These are phyloP conservation scores for Pseudochirops corinnae DNA, from an alignment of 2,797 vertebrate species.

Conservation along the genomic window DNA sequence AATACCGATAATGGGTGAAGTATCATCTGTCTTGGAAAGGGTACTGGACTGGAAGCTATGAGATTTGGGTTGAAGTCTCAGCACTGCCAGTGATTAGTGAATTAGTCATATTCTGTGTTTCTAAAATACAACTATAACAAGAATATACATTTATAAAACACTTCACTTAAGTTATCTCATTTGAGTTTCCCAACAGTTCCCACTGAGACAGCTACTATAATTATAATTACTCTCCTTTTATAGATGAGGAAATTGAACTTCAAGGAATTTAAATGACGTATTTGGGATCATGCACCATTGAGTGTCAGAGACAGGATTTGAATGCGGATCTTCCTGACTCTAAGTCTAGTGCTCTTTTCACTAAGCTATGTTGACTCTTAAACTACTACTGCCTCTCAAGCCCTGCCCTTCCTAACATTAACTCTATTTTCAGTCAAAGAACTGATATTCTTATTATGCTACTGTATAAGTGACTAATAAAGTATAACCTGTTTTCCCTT, in stretches of 20 bases:
- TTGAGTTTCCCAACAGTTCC: neutral
- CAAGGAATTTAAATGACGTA: rapidly evolving
- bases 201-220: rapidly evolving
- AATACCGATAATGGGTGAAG: neutral
- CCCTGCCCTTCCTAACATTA: neutral
- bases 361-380: neutral
- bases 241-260: neutral
- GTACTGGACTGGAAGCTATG: neutral
- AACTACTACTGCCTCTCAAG: neutral
- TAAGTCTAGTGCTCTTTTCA: neutral
- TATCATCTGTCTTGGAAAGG: neutral
- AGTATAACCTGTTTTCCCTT: neutral
- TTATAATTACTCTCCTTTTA: neutral
- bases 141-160: neutral
- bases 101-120: neutral
- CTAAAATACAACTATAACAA: neutral
- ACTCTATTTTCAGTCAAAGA: neutral
- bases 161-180: rapidly evolving
- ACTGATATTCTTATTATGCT: neutral
- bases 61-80: neutral
- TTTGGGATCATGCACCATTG: neutral
- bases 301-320: rapidly evolving
- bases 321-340: neutral
- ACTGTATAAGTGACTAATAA: neutral
- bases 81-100: neutral